Base-by-base conservation (phyloP, 2,797 vertebrate species). In the Arremon brunneinucha region DNA sequence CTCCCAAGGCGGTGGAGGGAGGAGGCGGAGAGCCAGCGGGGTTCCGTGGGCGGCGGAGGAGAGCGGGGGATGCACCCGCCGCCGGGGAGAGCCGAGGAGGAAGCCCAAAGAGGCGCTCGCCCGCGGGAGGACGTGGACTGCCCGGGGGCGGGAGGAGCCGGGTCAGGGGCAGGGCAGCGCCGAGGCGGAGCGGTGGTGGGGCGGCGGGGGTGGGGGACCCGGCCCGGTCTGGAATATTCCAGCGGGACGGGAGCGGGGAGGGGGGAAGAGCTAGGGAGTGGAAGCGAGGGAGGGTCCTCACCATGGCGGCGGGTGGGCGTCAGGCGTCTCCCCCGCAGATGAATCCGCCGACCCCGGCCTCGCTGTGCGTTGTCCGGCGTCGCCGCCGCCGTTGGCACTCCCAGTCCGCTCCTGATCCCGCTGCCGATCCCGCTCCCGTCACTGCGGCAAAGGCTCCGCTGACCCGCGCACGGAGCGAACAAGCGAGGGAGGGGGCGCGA, bases 371-470 rank as follows among this genome's bases (percentile, higher is more conserved):
- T 34, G 44, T 59, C 89, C 52, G 63, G 69, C 82, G 63, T 41
- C 65, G 35, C 49, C 22, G 64, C 79, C 53, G 63, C 88, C 52
- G 63, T 74, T 35, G 30, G 68, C 30, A 11, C 67, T 70, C 56
- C 16, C 34, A 18, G 16, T 59, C n/a, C 23, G n/a, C 22, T 17
- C 22, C 23, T 39, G 8, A n/a, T 19, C 16, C 5, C 12, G 39
- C 23, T 18, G 3, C n/a, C 71, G 62, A 3, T 34, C 4, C 12
- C 74, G 43, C 83, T 78, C 83, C 93, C 97, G 97, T 97, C 97
- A 98, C 97, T 98, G 97, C 98, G 98, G 98, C 98, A 98, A 97
- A 96, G 90, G 96, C 97, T 95, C 85, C 91, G 60, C 97, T 94
- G 97, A 97, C 95, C 97, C 97, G 97, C 91, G 86, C 74, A 87